A percentile compares a stretch with the other conserved stretches of the same genome.
Evolutionary conservation across 1,140 invertebrate genomes (phyloP).

Genomic region (Battus philenor): DNA sequence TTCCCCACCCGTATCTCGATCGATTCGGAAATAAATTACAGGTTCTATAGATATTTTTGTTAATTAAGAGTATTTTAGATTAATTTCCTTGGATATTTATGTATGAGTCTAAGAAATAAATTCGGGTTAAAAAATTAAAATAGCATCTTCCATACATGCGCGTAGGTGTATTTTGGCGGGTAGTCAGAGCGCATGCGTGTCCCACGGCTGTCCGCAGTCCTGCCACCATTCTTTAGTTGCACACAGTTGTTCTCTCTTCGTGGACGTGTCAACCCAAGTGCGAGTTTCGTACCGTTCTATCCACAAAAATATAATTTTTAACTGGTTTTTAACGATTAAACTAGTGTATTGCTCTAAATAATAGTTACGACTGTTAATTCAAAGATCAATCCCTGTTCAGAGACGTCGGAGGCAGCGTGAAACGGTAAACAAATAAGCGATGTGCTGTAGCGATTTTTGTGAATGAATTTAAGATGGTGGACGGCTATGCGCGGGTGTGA

Average conservation of each 20-base stretch:
- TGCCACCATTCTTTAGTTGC: conserved; percentile 71
- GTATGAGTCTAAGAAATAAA: conserved; percentile 24
- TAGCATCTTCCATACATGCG: conserved; percentile 60
- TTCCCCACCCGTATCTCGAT: conserved; percentile 2
- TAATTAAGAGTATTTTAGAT: neutral
- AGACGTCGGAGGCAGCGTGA: conserved; percentile 34
- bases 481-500: conserved; percentile 44
- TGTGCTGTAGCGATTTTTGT: conserved; percentile 67
- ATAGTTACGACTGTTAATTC: too few relatives aligned
- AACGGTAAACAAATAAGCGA: conserved; percentile 64
- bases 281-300: conserved; percentile 32
- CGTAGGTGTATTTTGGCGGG: conserved; percentile 70
- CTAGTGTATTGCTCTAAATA: too few relatives aligned
- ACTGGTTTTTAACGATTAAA: conserved; percentile 26
- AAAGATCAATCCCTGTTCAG: conserved; percentile 9
- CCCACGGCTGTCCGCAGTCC: conserved; percentile 56
- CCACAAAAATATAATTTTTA: conserved; percentile 48
- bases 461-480: conserved; percentile 74
- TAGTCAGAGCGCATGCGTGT: conserved; percentile 51
- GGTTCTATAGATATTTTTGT: neutral
- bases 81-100: too few relatives aligned
- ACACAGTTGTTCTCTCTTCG: conserved; percentile 30
- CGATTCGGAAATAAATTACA: conserved; percentile 3
- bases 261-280: conserved; percentile 32
- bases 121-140: conserved; percentile 49